Conservation (phyloP, 2,888 invertebrate genomes). For the Carpatolechia fugitivella region DNA sequence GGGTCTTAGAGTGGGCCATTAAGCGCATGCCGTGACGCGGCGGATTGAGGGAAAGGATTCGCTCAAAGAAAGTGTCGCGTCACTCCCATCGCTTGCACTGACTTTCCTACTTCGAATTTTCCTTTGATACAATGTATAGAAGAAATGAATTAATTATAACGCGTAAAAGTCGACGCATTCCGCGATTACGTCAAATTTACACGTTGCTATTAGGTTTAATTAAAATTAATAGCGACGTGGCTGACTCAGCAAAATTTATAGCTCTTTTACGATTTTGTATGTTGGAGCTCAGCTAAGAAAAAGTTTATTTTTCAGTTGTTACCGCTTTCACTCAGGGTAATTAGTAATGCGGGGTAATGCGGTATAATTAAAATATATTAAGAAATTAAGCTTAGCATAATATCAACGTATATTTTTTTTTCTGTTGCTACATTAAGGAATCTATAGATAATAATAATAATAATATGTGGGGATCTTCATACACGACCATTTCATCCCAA, state of each 20-base stretch:
- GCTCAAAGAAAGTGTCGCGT: conserved; percentile 48
- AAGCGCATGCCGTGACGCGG: conserved; percentile 53
- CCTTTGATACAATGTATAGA: conserved; percentile 29
- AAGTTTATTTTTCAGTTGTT: neutral
- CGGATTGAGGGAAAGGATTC: conserved; percentile 51
- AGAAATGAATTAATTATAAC: conserved; percentile 7
- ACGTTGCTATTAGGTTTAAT: conserved; percentile 16
- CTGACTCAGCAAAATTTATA: conserved; percentile 15
- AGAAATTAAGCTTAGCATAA: too few relatives aligned
- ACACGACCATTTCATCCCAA: too few relatives aligned
- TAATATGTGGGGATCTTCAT: too few relatives aligned
- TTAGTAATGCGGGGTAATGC: neutral
- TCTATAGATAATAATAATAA: too few relatives aligned
- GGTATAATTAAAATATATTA: neutral
- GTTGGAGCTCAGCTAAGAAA: neutral
- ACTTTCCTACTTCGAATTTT: conserved; percentile 33
- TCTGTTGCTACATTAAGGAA: too few relatives aligned
- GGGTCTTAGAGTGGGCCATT: conserved; percentile 40
- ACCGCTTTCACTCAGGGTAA: neutral
- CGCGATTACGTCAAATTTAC: conserved; percentile 16
- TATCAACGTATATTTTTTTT: too few relatives aligned
- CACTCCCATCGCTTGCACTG: conserved; percentile 35
- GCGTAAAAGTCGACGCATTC: conserved; percentile 8
- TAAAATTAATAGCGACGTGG: conserved; percentile 17
- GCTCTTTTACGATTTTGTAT: conserved; percentile 10